Evolutionary conservation across 2,113 vertebrate genomes (phyloP).

Genomic region (Macquaria australasica): DNA sequence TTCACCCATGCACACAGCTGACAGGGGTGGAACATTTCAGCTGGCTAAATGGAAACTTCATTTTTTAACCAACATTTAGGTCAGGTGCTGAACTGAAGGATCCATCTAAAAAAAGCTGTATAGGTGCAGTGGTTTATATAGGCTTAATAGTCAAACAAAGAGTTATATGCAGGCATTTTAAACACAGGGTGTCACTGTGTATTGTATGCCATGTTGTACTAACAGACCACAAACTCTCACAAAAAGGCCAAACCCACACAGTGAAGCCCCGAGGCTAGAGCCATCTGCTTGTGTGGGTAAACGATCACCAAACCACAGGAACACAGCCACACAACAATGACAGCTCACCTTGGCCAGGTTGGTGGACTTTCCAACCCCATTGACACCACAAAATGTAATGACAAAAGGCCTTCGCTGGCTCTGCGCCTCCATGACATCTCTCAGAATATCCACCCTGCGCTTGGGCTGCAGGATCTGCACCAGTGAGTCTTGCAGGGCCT

Average conservation of each 20-base stretch:
- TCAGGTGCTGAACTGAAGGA: background rate
- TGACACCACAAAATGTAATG: conserved; percentile 96
- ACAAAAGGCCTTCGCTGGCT: conserved; percentile 92
- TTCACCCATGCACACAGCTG: background rate
- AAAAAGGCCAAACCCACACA: background rate
- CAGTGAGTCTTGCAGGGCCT: conserved; percentile 95
- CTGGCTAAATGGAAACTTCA: background rate
- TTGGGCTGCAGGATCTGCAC: conserved; percentile 99
- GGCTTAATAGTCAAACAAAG: background rate
- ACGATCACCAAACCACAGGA: background rate
- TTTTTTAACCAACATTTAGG: background rate
- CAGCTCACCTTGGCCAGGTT: conserved; percentile 94
- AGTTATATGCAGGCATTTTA: background rate
- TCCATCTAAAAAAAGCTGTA: background rate
- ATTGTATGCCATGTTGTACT: background rate
- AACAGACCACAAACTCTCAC: background rate
- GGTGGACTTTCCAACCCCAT: conserved; percentile 97
- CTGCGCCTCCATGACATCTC: conserved; percentile 96
- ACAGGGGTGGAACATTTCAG: background rate
- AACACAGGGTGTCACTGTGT: background rate
- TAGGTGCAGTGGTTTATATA: background rate
- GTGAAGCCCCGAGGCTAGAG: background rate
- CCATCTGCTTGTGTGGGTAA: background rate
- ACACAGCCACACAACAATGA: background rate
- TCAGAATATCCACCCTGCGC: conserved; percentile 93